Conservation (phyloP, 2,113 vertebrate species). For the Nibea albiflora region DNA sequence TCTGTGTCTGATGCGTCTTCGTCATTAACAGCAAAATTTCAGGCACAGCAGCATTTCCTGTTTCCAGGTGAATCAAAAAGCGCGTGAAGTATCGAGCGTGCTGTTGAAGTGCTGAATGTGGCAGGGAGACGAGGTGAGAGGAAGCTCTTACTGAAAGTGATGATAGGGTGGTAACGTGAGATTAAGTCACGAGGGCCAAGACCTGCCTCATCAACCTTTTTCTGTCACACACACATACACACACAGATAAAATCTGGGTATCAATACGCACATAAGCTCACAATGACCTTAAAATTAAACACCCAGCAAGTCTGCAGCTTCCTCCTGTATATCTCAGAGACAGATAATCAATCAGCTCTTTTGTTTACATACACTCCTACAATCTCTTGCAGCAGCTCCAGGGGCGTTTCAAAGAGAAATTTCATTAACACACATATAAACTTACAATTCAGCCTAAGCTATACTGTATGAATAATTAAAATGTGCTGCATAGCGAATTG, state of each 20-base stretch:
- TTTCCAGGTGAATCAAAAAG: constrained; percentile 35
- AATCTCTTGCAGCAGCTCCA: constrained; percentile 35
- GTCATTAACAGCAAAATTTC: not conserved
- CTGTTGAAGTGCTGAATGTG: constrained; percentile 52
- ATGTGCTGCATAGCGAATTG: constrained; percentile 67
- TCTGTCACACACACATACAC: constrained; percentile 31
- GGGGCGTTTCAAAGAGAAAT: constrained; percentile 46
- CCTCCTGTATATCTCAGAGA: constrained; percentile 43
- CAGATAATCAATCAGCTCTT: constrained; percentile 54
- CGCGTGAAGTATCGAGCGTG: constrained; percentile 28
- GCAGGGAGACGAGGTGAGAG: constrained; percentile 59
- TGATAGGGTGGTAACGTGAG: constrained; percentile 79
- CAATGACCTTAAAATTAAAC: constrained; percentile 62
- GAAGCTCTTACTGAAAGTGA: constrained; percentile 75
- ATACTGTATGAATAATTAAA: constrained; percentile 70
- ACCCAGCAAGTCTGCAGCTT: constrained; percentile 35
- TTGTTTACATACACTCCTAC: constrained; percentile 62
- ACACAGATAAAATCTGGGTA: constrained; percentile 25
- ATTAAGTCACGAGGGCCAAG: constrained; percentile 68
- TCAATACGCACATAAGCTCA: constrained; percentile 37
- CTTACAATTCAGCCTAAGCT: constrained; percentile 42
- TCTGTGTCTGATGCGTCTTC: not conserved
- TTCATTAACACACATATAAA: constrained; percentile 49
- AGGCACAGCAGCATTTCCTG: constrained; percentile 2
- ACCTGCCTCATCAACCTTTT: constrained; percentile 66